Percentiles rank a stretch among this genome's conserved stretches.
Evolutionary conservation across 2,888 invertebrate species (phyloP).

Genomic region (Alitta virens): DNA sequence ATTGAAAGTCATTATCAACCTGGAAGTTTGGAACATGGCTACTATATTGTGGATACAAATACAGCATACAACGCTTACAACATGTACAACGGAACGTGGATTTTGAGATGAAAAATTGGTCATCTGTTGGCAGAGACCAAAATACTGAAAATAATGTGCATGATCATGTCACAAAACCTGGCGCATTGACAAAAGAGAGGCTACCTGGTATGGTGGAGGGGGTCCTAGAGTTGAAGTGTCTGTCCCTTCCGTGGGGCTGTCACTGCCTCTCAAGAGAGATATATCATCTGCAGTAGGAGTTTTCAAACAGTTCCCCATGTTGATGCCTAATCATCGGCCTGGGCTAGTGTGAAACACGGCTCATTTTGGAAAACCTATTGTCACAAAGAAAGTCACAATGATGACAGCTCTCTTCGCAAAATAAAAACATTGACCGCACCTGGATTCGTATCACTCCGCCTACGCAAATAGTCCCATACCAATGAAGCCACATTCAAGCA

Average conservation of each 20-base stretch:
- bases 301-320: slow-evolving; percentile 60
- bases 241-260: slow-evolving; percentile 37
- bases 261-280: slow-evolving; percentile 55
- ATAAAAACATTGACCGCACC: slow-evolving; percentile 17
- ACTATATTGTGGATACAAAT: too few relatives aligned
- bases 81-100: too few relatives aligned
- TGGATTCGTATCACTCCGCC: background rate
- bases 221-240: slow-evolving; percentile 48
- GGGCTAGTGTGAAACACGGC: background rate
- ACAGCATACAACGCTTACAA: too few relatives aligned
- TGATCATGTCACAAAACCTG: too few relatives aligned
- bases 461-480: background rate
- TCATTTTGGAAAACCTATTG: slow-evolving; percentile 5
- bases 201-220: slow-evolving; percentile 57
- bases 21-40: too few relatives aligned
- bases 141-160: too few relatives aligned
- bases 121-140: too few relatives aligned
- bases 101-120: too few relatives aligned
- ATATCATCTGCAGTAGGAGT: slow-evolving; percentile 57
- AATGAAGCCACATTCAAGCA: too few relatives aligned
- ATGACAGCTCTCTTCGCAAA: slow-evolving; percentile 10
- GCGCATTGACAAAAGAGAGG: background rate
- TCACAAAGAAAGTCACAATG: background rate
- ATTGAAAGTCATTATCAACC: too few relatives aligned
- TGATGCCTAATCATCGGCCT: background rate